Evolutionary conservation across 2,113 vertebrate species (phyloP), one percentile per base, ranked within the genome.

Genomic region (Elgaria multicarinata): DNA sequence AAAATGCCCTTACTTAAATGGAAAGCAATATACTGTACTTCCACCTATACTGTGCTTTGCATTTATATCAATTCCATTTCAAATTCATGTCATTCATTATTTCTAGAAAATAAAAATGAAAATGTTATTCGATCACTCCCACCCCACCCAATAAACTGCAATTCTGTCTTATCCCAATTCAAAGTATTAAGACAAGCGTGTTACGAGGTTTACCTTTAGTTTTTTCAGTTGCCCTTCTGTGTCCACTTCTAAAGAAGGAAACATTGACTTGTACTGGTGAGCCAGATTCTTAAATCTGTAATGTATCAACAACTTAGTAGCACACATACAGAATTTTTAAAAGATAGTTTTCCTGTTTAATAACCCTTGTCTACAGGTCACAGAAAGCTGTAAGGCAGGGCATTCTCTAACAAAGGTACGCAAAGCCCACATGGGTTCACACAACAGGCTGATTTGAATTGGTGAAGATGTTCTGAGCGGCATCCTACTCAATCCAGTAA

Each of bases 231-330:
- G 99, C 71, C 98, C 97, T 46, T 99, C 99, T 66, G 94, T 71
- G 16, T 99, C 98, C 80, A 98, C 95, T 82, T 98, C 98, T 96
- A 99, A 86, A 31, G 97, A 89, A 26, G 98, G 98, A 94, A 99
- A 99, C 98, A 99, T 99, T 93, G 98, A 98, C 90, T 99, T 98
- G 95, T 99, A 98, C 78, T 99, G 99, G 58, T 96, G 98, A 69
- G 98, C 98, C 85, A 99, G 97, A 92, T 98, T 98, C 97, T 98
- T 99, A 97, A 99, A 99, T 91, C 99, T 99, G 92, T 82, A 95
- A 94, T 90, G 90, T 9, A 95, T 76, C 72, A 72, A 91, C n/a
- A 39, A 46, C 18, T 83, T 62, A 91, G 71, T 89, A 0, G 0
- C 55, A 71, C 5, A 82, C 74, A 72, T 42, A 28, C 91, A 79